A percentile compares a stretch with the other conserved stretches of the same genome.
phyloP scores from a whole-genome alignment of 2,113 vertebrate genomes.

The Chunga burmeisteri region DNA sequence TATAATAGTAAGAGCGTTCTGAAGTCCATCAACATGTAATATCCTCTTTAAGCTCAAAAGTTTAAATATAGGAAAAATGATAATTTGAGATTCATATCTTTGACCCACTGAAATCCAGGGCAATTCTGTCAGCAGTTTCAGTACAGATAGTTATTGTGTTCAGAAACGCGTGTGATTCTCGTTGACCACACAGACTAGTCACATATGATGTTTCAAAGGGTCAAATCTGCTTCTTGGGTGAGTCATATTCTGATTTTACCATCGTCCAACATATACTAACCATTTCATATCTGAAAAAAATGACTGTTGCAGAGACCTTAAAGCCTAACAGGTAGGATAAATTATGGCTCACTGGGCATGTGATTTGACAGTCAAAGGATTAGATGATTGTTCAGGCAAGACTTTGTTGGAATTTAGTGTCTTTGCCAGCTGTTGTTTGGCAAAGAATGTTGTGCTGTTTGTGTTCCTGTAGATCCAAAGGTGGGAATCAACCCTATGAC shows the following conservation, averaged over 20 bases:
- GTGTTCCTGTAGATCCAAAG: neutral
- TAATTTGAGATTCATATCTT: neutral
- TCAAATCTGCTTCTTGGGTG: neutral
- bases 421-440: neutral
- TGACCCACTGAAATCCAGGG: neutral
- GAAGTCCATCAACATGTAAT: neutral
- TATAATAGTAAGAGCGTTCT: neutral
- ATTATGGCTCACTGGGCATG: neutral
- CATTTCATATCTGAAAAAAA: neutral
- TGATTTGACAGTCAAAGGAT: neutral
- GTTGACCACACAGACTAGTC: neutral
- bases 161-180: too few species aligned
- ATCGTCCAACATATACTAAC: neutral
- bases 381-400: neutral
- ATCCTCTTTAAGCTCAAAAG: neutral
- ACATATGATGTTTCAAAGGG: neutral
- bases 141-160: neutral
- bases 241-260: neutral
- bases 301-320: neutral
- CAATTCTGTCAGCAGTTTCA: neutral
- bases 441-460: neutral
- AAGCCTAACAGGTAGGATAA: neutral
- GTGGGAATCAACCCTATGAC: neutral
- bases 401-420: neutral
- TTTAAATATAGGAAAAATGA: neutral